Base-by-base conservation (phyloP, 1,140 invertebrate species). In the Capitella teleta region DNA sequence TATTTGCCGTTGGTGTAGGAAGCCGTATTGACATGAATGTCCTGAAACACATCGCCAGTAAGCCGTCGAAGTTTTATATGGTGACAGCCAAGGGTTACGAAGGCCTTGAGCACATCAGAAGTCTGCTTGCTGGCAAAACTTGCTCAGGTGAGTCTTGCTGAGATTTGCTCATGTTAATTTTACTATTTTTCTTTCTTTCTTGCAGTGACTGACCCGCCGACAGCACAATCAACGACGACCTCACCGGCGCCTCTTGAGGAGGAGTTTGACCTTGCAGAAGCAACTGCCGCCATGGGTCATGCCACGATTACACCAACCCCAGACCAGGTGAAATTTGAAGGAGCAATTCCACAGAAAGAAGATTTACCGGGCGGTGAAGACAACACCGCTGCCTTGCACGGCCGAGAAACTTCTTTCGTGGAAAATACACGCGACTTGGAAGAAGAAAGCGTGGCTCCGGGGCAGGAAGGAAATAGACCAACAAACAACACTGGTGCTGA, bases 1-100 rank as follows among this genome's bases (percentile, higher is more conserved):
- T 55, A 40, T 52, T 55, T 28, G 44, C 44, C 38, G 45, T 55
- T 26, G 54, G 54, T 2, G 41, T 55, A 1, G 54, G 54, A 4
- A 16, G 16, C 2, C 12, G 16, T 1, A 40, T 51, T 18, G 49
- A 51, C 32, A 16, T 36, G 3, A 24, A 44, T 8, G 53, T 51
- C 28, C 32, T 54, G 23, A 36, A 46, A 5, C 16, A 18, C n/a
- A 54, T 54, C 18, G 53, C 53, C 18, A 54, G 48, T 25, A 10
- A 21, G n/a, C 49, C 53, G 30, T n/a, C 44, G n/a, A 30, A 40
- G 3, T 41, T 47, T 18, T 52, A 52, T 45, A 24, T 25, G 3
- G 47, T 52, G 25, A 37, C 28, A 24, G 51, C 47, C 1, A 38
- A 47, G 3, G 34, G 37, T 30, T 52, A 26, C 51, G 12, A 21